Percentiles rank a stretch among this genome's conserved stretches.
Evolutionary conservation across 2,888 invertebrate genomes (phyloP).

Genomic region (Lithophane socia): DNA sequence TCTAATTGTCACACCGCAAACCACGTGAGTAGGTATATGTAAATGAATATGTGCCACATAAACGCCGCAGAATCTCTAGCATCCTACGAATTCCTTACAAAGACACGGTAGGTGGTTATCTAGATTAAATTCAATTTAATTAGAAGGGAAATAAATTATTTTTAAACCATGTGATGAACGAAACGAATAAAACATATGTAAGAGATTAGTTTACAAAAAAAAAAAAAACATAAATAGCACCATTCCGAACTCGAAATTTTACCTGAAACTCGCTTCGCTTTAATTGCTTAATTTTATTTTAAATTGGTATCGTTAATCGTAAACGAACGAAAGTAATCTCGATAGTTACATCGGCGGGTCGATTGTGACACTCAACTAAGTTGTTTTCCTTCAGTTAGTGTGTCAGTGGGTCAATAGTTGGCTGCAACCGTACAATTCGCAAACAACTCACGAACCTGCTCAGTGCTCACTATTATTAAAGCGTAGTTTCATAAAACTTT

Average conservation of each 20-base stretch:
- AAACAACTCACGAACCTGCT: constrained; percentile 84
- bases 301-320: constrained; percentile 40
- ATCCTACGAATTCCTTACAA: not conserved
- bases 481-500: constrained; percentile 57
- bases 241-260: not conserved
- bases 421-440: constrained; percentile 82
- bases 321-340: constrained; percentile 74
- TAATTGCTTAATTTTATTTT: not conserved
- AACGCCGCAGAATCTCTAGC: not conserved
- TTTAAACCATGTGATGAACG: not conserved
- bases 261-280: not conserved
- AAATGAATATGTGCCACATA: not conserved
- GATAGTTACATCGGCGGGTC: constrained; percentile 68
- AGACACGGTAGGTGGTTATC: not conserved
- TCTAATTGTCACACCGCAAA: constrained; percentile 35
- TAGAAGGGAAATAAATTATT: not conserved
- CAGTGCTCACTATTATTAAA: constrained; percentile 75
- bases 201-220: no score
- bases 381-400: constrained; percentile 87
- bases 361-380: constrained; percentile 82
- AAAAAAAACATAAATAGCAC: not conserved
- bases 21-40: constrained; percentile 11
- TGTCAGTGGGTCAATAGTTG: constrained; percentile 89
- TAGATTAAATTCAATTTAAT: not conserved
- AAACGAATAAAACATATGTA: no score